phyloP scores from a whole-genome alignment of 2,888 invertebrate genomes.

The Marronus borbonicus region DNA sequence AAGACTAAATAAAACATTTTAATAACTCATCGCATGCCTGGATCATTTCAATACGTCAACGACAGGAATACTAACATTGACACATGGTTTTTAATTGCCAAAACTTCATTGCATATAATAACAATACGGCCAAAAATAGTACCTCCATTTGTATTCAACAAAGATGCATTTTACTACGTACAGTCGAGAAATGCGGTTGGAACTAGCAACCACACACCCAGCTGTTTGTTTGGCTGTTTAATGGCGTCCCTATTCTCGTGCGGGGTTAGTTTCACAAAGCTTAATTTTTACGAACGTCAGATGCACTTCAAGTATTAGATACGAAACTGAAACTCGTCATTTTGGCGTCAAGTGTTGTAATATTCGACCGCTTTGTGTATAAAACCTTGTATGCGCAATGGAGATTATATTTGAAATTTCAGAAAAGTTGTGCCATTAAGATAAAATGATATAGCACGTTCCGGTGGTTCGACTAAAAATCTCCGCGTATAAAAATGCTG shows the following conservation, averaged over 20 bases:
- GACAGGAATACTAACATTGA: too few relatives aligned
- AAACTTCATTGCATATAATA: too few relatives aligned
- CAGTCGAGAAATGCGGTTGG: too few relatives aligned
- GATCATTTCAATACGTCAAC: too few relatives aligned
- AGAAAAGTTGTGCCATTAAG: conserved; percentile 28
- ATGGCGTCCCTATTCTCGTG: neutral
- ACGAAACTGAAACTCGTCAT: conserved; percentile 3
- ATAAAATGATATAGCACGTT: conserved; percentile 31
- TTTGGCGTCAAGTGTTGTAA: conserved; percentile 15
- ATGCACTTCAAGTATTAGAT: conserved; percentile 25
- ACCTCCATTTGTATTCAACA: too few relatives aligned
- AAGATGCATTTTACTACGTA: too few relatives aligned
- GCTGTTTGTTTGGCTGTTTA: neutral
- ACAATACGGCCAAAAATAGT: too few relatives aligned
- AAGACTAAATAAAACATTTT: too few relatives aligned
- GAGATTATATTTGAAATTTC: conserved; percentile 36
- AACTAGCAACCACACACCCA: neutral
- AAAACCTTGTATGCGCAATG: conserved; percentile 5
- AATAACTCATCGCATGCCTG: too few relatives aligned
- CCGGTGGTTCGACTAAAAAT: conserved; percentile 25
- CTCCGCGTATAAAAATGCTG: conserved; percentile 18
- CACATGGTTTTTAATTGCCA: too few relatives aligned
- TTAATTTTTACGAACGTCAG: conserved; percentile 39
- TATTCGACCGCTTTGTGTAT: conserved; percentile 9
- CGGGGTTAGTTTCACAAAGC: neutral